Evolutionary conservation across 2,888 invertebrate genomes (phyloP), one percentile per base, ranked within the genome.

Genomic region (Cactoblastis cactorum): DNA sequence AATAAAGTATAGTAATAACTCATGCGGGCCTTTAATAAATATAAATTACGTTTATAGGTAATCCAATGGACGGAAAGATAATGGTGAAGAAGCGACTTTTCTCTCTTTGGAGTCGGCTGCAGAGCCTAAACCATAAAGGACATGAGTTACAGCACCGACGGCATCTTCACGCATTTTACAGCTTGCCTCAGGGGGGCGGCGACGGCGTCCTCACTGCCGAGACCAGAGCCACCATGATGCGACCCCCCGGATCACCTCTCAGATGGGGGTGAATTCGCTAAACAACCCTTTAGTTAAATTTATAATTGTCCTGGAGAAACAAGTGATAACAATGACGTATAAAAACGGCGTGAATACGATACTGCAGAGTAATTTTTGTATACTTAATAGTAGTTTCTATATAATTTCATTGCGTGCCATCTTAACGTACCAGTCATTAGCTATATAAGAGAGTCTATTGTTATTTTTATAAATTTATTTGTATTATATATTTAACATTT

Each of bases 161-260:
- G 17, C 84, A 88, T 52, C 60, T 86, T 3, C 83, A 86, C 62
- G 78, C 85, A 1, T 80, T 81, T 62, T 84, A 86, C 59, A 80
- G 82, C 34, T 69, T 80, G 38, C 83, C 83, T 0, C 78, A 85
- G 17, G 72, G 74, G 2, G 79, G 77, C 14, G 71, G 73, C 3
- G 69, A 72, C 17, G 74, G 74, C 1, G 60, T 68, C 1, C 74
- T 88, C 15, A 86, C 86, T 0, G 87, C 88, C 0, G 85, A 88
- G 57, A 85, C 88, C 49, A 80, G 88, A 56, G 82, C 62, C 9
- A 77, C 75, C 1, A 71, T 84, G 53, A 71, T 83, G 67, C 71
- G 89, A 74, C 88, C 89, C 52, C 87, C 89, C 2, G 89, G 89
- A 54, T 87, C 88, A 12, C 89, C 89, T 2, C 65, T 89, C 33